These are phyloP conservation scores for Oxycera nigricornis DNA, from an alignment of 2,888 invertebrate genomes.

Conservation along the genomic window DNA sequence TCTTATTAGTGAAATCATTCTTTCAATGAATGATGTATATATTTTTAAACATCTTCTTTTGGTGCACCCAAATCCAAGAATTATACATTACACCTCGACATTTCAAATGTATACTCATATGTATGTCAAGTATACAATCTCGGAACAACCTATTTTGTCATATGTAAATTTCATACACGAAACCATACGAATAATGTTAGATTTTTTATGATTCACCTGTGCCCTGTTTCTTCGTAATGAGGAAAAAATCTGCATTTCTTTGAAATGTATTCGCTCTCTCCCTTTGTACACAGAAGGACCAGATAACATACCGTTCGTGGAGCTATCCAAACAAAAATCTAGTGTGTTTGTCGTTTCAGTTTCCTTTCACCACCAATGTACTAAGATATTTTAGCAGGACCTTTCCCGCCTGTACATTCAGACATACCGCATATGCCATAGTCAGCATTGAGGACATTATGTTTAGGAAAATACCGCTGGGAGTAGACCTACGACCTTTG, in stretches of 20 bases:
- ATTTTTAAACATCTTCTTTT: too few species aligned
- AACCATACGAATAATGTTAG: background rate
- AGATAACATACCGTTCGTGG: slow-evolving; percentile 12
- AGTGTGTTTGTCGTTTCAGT: background rate
- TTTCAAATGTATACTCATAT: too few species aligned
- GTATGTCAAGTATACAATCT: too few species aligned
- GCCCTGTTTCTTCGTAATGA: background rate
- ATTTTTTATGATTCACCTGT: slow-evolving; percentile 30
- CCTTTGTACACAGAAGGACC: background rate
- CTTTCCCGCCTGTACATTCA: background rate
- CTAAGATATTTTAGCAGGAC: background rate
- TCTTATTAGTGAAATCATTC: too few species aligned
- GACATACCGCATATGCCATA: background rate
- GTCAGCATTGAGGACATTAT: background rate
- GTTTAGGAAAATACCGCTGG: slow-evolving; percentile 13
- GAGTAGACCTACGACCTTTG: background rate
- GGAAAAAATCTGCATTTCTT: slow-evolving; percentile 28
- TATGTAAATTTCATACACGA: background rate
- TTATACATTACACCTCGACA: too few species aligned
- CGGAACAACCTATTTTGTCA: background rate
- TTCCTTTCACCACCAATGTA: background rate
- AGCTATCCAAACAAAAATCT: slow-evolving; percentile 3
- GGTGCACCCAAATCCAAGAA: too few species aligned
- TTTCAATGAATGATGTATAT: too few species aligned
- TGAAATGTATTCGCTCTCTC: background rate